phyloP scores from a whole-genome alignment of 2,888 invertebrate species.

The Bombyx huttoni region DNA sequence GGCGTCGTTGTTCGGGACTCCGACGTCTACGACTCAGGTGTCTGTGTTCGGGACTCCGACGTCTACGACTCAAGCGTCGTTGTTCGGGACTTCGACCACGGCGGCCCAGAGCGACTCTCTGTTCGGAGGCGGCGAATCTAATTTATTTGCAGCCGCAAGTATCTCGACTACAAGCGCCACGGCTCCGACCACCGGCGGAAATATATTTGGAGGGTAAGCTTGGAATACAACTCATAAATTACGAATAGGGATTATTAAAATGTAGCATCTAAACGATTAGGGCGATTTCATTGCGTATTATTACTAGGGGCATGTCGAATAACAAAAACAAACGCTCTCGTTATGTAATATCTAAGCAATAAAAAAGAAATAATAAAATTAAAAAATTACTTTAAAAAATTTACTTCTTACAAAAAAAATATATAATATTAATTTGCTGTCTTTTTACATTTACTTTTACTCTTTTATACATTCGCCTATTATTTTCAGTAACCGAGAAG shows the following conservation, averaged over 20 bases:
- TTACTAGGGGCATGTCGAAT: too few relatives aligned
- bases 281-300: too few relatives aligned
- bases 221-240: not conserved
- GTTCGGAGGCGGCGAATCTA: conserved; percentile 39
- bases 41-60: conserved; percentile 23
- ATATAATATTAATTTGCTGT: too few relatives aligned
- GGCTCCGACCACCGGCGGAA: conserved; percentile 38
- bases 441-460: too few relatives aligned
- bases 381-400: too few relatives aligned
- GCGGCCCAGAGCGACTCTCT: conserved; percentile 37
- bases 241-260: too few relatives aligned
- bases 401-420: too few relatives aligned
- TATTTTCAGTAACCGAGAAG: too few relatives aligned
- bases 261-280: not conserved
- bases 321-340: too few relatives aligned
- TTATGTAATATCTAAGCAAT: too few relatives aligned
- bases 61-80: conserved; percentile 18
- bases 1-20: conserved; percentile 12
- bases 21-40: conserved; percentile 11
- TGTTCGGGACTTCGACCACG: conserved; percentile 22
- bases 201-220: conserved; percentile 49
- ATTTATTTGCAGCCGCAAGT: conserved; percentile 53
- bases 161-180: conserved; percentile 54
- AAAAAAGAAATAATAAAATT: too few relatives aligned
- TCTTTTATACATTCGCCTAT: too few relatives aligned